Evolutionary conservation across 2,113 vertebrate species (phyloP).

Genomic region (Clinocottus analis): DNA sequence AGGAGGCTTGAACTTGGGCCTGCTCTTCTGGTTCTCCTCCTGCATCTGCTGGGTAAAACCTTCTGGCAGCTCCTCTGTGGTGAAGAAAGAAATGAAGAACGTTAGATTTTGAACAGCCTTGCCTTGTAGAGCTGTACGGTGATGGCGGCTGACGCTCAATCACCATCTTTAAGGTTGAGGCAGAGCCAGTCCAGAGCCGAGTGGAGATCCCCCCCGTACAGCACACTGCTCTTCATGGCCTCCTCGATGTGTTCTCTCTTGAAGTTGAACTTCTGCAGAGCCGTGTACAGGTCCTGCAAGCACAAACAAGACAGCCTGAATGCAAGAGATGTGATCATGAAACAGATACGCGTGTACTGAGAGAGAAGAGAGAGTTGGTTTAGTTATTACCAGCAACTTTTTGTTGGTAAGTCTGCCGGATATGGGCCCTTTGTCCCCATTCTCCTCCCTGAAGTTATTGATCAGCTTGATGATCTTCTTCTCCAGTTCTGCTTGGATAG

Average conservation of each 20-base stretch:
- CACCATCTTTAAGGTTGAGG: constrained; percentile 95
- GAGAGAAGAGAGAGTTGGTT: not conserved
- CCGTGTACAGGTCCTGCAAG: constrained; percentile 92
- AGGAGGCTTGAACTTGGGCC: constrained; percentile 86
- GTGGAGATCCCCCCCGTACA: constrained; percentile 95
- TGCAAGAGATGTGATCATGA: not conserved
- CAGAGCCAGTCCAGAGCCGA: constrained; percentile 99
- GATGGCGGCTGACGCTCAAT: not conserved
- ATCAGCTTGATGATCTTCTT: constrained; percentile 93
- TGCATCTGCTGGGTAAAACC: constrained; percentile 96
- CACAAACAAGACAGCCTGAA: not conserved
- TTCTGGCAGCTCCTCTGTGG: constrained; percentile 92
- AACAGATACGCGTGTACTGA: not conserved
- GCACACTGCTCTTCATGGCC: constrained; percentile 95
- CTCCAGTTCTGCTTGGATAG: constrained; percentile 91
- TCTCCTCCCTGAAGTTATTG: constrained; percentile 92
- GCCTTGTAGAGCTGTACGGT: not conserved
- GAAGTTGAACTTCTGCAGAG: constrained; percentile 92
- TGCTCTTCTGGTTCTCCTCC: constrained; percentile 89
- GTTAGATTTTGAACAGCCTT: not conserved
- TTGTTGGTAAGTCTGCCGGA: constrained; percentile 94
- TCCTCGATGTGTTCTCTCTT: constrained; percentile 96
- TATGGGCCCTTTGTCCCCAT: constrained; percentile 88
- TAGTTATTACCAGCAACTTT: constrained; percentile 90
- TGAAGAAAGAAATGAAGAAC: not conserved